Evolutionary conservation across 2,113 vertebrate genomes (phyloP).

Genomic region (Pachycephala philippinensis): DNA sequence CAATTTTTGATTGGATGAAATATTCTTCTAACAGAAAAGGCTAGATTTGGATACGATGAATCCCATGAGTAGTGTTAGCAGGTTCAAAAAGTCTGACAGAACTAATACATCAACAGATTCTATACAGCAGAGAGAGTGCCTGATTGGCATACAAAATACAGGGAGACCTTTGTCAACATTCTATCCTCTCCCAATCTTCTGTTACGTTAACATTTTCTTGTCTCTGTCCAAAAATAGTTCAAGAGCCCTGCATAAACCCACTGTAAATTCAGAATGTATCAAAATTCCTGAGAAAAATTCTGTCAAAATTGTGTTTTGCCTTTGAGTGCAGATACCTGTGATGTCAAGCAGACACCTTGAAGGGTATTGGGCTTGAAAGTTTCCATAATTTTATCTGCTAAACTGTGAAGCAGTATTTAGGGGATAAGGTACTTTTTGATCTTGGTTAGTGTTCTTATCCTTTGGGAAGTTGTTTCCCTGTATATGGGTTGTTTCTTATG

Average conservation of each 20-base stretch:
- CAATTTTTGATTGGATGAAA: not conserved
- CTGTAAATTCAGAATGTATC: not conserved
- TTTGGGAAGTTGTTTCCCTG: not conserved
- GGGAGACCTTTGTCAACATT: not conserved
- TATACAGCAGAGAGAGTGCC: not conserved
- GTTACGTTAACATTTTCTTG: accelerated
- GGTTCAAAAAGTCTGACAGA: not conserved
- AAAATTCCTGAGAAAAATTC: not conserved
- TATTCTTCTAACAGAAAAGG: not conserved
- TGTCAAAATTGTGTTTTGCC: not conserved
- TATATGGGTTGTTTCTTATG: not conserved
- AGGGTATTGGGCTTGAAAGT: not conserved
- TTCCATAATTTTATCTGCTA: not conserved
- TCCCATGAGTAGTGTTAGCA: not conserved
- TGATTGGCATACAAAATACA: not conserved
- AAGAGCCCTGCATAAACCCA: not conserved
- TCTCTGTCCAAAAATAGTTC: not conserved
- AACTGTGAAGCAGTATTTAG: not conserved
- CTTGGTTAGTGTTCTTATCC: not conserved
- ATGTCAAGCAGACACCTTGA: not conserved
- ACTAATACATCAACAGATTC: not conserved
- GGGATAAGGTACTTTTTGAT: not conserved
- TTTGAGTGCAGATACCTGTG: not conserved
- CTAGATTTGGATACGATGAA: not conserved
- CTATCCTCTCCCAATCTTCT: not conserved